phyloP scores from a whole-genome alignment of 37 sponge, comb jelly and placozoan genomes.

The Ianthella basta region DNA sequence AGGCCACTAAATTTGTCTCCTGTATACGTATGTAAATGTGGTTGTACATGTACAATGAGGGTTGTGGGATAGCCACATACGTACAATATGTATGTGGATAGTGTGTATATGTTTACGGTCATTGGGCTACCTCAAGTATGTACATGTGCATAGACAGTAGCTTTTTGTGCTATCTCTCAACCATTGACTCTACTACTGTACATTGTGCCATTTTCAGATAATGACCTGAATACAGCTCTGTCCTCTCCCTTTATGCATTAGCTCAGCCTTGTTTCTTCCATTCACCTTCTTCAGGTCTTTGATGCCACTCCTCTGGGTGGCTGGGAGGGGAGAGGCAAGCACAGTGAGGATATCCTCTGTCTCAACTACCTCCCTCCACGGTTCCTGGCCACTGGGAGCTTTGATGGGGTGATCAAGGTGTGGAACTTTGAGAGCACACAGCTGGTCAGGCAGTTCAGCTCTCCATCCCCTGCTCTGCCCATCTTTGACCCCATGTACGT shows the following conservation, averaged over 20 bases:
- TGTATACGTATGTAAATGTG: constrained; percentile 3
- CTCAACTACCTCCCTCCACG: constrained; percentile 76
- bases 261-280: background rate
- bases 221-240: too few relatives aligned
- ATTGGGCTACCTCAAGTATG: background rate
- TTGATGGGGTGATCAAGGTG: constrained; percentile 89
- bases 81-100: too few relatives aligned
- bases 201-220: too few relatives aligned
- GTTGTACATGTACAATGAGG: too few relatives aligned
- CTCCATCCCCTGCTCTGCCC: constrained; percentile 7
- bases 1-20: background rate
- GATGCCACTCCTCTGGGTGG: constrained; percentile 39
- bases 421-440: constrained; percentile 94
- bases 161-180: too few relatives aligned
- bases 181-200: too few relatives aligned
- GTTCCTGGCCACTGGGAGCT: constrained; percentile 95
- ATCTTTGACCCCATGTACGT: constrained; percentile 39
- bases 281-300: constrained; percentile 49
- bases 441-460: constrained; percentile 57
- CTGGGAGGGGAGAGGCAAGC: constrained; percentile 53
- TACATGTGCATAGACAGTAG: too few relatives aligned
- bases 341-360: constrained; percentile 89
- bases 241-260: too few relatives aligned
- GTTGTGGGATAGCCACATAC: too few relatives aligned
- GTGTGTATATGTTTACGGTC: background rate